These are phyloP conservation scores for Chironomus striatipennis DNA, from an alignment of 1,140 invertebrate genomes.

Conservation along the genomic window DNA sequence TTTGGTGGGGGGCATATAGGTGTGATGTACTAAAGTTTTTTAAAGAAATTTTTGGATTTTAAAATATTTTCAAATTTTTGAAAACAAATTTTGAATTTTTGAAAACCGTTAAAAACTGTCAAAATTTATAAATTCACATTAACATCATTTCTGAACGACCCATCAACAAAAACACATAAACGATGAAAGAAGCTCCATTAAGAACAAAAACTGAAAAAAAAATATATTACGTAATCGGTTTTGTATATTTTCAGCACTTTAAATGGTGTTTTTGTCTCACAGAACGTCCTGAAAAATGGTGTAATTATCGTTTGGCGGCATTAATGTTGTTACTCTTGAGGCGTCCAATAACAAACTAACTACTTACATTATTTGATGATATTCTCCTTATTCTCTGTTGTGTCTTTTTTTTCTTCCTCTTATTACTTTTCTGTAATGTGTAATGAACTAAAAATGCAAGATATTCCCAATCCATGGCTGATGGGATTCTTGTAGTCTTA, in stretches of 20 bases:
- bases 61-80: too few species aligned
- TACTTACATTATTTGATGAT: neutral
- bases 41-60: too few species aligned
- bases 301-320: conserved; percentile 2
- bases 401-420: neutral
- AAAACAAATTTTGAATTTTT: too few species aligned
- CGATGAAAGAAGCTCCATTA: neutral
- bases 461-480: neutral
- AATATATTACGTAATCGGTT: conserved; percentile 11
- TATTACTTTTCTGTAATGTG: neutral
- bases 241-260: neutral
- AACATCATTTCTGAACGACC: too few species aligned
- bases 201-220: too few species aligned
- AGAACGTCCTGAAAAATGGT: neutral
- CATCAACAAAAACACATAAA: neutral
- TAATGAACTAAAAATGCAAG: neutral
- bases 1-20: too few species aligned
- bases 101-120: too few species aligned
- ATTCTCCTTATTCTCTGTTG: neutral
- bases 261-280: neutral
- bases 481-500: neutral
- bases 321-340: neutral
- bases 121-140: too few species aligned
- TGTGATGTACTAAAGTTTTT: too few species aligned
- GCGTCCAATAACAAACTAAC: neutral